Evolutionary conservation across 2,888 invertebrate genomes (phyloP).

Genomic region (Elysia crispata): DNA sequence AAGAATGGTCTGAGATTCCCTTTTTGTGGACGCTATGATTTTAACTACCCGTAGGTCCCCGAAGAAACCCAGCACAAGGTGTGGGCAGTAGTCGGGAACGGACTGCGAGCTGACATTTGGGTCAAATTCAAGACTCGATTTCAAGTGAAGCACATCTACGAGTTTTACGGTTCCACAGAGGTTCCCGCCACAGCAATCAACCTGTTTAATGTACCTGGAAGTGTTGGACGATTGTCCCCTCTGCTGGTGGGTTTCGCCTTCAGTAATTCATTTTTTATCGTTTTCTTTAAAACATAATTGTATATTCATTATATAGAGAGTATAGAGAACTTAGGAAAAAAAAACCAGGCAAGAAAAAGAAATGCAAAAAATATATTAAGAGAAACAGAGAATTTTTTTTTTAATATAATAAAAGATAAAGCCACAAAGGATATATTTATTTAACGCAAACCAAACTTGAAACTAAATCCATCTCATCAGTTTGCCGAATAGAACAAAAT

Average conservation of each 20-base stretch:
- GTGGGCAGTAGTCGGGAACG: conserved; percentile 92
- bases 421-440: too few relatives aligned
- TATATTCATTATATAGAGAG: too few relatives aligned
- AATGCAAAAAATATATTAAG: too few relatives aligned
- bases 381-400: too few relatives aligned
- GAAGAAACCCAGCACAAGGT: conserved; percentile 72
- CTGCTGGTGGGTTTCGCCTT: conserved; percentile 62
- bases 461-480: too few relatives aligned
- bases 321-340: too few relatives aligned
- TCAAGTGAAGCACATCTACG: conserved; percentile 87
- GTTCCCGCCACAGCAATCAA: conserved; percentile 97
- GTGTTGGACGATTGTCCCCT: conserved; percentile 65
- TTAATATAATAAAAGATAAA: too few relatives aligned
- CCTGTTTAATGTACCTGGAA: conserved; percentile 84
- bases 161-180: conserved; percentile 97
- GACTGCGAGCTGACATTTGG: conserved; percentile 95
- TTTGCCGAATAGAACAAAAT: too few relatives aligned
- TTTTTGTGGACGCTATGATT: background rate
- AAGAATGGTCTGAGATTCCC: background rate
- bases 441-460: too few relatives aligned
- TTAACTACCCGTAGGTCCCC: conserved; percentile 49
- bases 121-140: conserved; percentile 90
- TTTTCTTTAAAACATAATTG: too few relatives aligned
- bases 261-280: too few relatives aligned
- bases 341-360: too few relatives aligned